phyloP scores from a whole-genome alignment of 2,113 vertebrate species.

The Stegastes partitus region DNA sequence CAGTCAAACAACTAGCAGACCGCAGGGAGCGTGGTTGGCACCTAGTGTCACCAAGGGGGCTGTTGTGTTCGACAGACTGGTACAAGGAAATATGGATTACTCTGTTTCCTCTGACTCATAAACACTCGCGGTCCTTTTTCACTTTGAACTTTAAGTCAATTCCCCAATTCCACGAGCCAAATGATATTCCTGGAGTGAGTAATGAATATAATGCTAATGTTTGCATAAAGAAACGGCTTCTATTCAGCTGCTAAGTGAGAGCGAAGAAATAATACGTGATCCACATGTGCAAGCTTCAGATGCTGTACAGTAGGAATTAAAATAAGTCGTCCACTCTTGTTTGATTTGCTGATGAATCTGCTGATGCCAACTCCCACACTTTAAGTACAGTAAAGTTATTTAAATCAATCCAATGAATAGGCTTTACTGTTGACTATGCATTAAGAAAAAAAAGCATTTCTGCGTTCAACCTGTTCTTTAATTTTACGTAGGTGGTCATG shows the following conservation, averaged over 20 bases:
- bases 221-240: slow-evolving; percentile 1
- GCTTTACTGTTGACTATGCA: too few species aligned
- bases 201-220: slow-evolving; percentile 3
- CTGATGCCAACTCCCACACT: too few species aligned
- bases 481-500: too few species aligned
- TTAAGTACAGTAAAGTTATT: too few species aligned
- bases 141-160: slow-evolving; percentile 31
- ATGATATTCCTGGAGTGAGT: slow-evolving; percentile 32
- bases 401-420: too few species aligned
- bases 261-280: background rate
- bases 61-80: slow-evolving; percentile 71
- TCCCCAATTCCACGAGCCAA: slow-evolving; percentile 14
- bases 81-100: slow-evolving; percentile 56
- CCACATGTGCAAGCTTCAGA: background rate
- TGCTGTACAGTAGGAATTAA: background rate
- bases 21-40: slow-evolving; percentile 66
- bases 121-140: slow-evolving; percentile 41
- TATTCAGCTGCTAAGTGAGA: background rate
- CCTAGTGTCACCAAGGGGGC: slow-evolving; percentile 73
- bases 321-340: background rate
- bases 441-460: too few species aligned
- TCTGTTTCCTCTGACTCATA: slow-evolving; percentile 43
- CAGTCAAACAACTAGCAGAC: slow-evolving; percentile 81
- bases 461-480: too few species aligned
- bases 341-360: background rate